Base-by-base conservation (phyloP, 2,797 vertebrate species). In the Ctenochaetus hawaiiensis region DNA sequence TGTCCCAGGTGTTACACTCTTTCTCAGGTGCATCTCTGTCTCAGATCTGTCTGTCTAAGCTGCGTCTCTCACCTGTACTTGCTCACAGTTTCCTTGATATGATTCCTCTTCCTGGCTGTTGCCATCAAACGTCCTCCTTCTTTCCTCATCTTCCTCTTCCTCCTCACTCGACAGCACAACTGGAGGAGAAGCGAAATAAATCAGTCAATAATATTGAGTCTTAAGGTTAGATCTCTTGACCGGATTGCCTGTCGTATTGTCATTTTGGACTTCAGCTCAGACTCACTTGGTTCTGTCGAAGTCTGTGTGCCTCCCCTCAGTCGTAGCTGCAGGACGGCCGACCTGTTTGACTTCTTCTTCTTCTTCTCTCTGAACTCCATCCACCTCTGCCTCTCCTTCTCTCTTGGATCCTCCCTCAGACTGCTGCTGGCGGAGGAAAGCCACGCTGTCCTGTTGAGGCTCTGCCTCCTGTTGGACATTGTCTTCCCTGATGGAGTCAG, bases 121-220 rank as follows among this genome's bases (percentile, higher is more conserved):
- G 51, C 60, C 39, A 1, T 51, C 48, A 0, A 44, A 37, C 3
- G 1, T 59, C 18, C 1, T 63, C 41, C 13, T 43, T 3, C 16
- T 43, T 0, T 65, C 77, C 1, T 70, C 72, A 0, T 10, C 72
- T 23, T 54, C 49, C 18, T 85, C 83, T 1, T 91, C 91, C 11
- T 91, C 92, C 16, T 93, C 91, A 69, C 93, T 94, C 0, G 92
- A 94, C 64, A 94, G 72, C 4, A 94, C 83, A 1, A 94, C 93
- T 94, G 71, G 18, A 73, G 34, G 37, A 2, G 4, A 14, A 34
- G 6, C 39, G 5, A 44, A 5, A 30, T 30, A 30, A 30, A 30
- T 30, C 2, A 30, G 5, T 30, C 30, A 30, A 30, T 30, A 30
- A 5, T 30, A 30, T 30, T 30, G 30, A 30, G 30, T 5, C 30